Percentiles rank a stretch among this genome's conserved stretches.
phyloP scores from a whole-genome alignment of 2,888 invertebrate species.

The Ceratothoa steindachneri region DNA sequence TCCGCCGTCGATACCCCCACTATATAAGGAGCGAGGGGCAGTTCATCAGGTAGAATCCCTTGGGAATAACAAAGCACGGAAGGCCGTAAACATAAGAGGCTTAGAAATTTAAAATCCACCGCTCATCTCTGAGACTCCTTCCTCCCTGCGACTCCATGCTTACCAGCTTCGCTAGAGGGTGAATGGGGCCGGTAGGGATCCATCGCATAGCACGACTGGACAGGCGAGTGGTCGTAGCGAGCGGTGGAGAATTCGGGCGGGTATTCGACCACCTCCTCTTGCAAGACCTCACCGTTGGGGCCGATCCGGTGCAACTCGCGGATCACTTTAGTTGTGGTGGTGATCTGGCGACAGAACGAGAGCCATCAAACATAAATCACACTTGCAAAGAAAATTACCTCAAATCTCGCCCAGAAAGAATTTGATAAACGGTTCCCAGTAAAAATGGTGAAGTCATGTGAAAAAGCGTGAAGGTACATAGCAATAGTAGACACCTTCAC shows the following conservation, averaged over 20 bases:
- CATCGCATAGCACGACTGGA: conserved; percentile 48
- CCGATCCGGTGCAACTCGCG: conserved; percentile 59
- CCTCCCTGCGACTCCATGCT: too few species aligned
- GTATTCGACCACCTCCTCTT: conserved; percentile 46
- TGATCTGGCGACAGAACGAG: conserved; percentile 60
- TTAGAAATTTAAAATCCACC: too few species aligned
- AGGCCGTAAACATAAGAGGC: too few species aligned
- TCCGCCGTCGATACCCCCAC: too few species aligned
- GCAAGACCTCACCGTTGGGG: conserved; percentile 57
- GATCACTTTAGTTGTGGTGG: conserved; percentile 67
- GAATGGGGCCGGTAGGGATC: conserved; percentile 51
- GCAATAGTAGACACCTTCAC: too few species aligned
- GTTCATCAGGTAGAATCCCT: too few species aligned
- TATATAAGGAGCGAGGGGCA: too few species aligned
- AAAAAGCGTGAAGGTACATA: too few species aligned
- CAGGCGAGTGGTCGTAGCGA: conserved; percentile 31
- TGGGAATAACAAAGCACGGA: too few species aligned
- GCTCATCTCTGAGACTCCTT: too few species aligned
- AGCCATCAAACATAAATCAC: conserved; percentile 12
- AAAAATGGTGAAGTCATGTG: conserved; percentile 3
- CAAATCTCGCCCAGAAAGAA: not conserved
- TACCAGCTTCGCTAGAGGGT: conserved; percentile 49
- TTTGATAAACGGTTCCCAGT: not conserved
- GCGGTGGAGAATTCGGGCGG: conserved; percentile 13
- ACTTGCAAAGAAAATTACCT: not conserved